A percentile compares a stretch with the other conserved stretches of the same genome.
These are phyloP conservation scores for Apostichopus leukothele DNA, from an alignment of 53 echinoderm and acorn worm genomes.

Conservation along the genomic window DNA sequence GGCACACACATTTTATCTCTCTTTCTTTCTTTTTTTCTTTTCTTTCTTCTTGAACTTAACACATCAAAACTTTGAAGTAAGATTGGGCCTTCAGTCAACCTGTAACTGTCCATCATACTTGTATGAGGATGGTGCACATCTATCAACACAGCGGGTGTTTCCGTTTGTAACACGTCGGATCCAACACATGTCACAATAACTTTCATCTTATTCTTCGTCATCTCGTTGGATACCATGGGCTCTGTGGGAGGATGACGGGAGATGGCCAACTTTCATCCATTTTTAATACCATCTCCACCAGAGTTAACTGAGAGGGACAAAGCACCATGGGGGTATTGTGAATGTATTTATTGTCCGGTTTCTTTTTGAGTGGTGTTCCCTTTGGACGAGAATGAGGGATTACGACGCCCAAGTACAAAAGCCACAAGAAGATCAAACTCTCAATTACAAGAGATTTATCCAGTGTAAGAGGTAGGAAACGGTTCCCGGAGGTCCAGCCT, in stretches of 20 bases:
- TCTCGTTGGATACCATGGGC: background rate
- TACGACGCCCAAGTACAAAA: background rate
- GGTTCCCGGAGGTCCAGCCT: too few species aligned
- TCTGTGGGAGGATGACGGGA: background rate
- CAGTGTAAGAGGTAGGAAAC: too few species aligned
- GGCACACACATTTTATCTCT: too few species aligned
- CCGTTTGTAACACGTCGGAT: slow-evolving; percentile 32
- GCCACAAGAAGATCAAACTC: background rate
- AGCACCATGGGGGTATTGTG: background rate
- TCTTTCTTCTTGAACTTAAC: too few species aligned
- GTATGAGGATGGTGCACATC: background rate
- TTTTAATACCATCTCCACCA: background rate
- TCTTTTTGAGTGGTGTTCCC: background rate
- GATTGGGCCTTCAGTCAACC: too few species aligned
- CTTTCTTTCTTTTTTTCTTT: too few species aligned
- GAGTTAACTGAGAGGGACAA: background rate
- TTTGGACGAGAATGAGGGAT: background rate
- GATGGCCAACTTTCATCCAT: too few species aligned
- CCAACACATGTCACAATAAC: slow-evolving; percentile 15
- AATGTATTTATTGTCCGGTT: background rate
- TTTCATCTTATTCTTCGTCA: background rate
- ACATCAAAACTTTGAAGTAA: too few species aligned
- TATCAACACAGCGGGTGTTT: slow-evolving; percentile 24
- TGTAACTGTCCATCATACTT: slow-evolving; percentile 15
- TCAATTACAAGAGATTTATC: slow-evolving; percentile 33